Evolutionary conservation across 2,888 invertebrate genomes (phyloP).

Genomic region (Corbicula japonica): DNA sequence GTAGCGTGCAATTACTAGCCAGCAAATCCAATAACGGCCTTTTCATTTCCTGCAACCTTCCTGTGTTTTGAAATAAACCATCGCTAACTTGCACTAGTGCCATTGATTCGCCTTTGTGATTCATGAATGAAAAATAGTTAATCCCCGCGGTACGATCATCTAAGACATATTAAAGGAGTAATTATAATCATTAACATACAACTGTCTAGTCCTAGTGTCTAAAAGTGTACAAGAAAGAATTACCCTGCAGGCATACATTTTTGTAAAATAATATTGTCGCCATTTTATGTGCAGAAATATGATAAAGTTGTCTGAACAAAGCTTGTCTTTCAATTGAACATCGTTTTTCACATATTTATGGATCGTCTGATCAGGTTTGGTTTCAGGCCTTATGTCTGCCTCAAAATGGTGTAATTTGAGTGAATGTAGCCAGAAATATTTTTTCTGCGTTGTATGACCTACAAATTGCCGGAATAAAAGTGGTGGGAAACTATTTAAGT

Average conservation of each 20-base stretch:
- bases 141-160: conserved; percentile 19
- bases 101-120: conserved; percentile 21
- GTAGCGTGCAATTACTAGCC: conserved; percentile 29
- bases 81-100: conserved; percentile 14
- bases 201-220: conserved; percentile 34
- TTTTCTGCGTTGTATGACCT: no score
- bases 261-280: conserved; percentile 30
- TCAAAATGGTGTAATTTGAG: no score
- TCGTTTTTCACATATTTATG: no score
- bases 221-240: conserved; percentile 12
- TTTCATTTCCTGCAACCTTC: conserved; percentile 35
- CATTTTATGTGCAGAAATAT: no score
- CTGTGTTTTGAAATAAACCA: conserved; percentile 30
- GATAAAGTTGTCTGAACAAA: no score
- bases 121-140: conserved; percentile 24
- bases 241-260: conserved; percentile 26
- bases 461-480: no score
- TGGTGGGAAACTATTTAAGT: no score
- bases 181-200: conserved; percentile 34
- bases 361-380: no score
- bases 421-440: no score
- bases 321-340: no score
- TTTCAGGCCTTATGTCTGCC: no score
- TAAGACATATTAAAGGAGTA: conserved; percentile 22
- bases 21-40: conserved; percentile 36